These are phyloP conservation scores for Rotaria sp. DNA, from an alignment of 2,888 invertebrate species.

Conservation along the genomic window DNA sequence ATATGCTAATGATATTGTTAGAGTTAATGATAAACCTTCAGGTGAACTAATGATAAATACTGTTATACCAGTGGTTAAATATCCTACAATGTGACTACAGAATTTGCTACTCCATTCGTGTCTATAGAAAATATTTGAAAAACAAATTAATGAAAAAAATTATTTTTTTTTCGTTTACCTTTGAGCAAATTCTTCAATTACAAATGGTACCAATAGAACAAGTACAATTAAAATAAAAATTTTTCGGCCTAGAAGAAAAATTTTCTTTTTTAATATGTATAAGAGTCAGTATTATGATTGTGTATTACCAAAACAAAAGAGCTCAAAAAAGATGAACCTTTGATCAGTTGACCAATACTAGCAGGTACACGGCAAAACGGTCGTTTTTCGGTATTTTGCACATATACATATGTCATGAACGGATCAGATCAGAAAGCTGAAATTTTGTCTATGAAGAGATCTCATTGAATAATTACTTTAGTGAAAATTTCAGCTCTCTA, in stretches of 20 bases:
- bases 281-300: too few species aligned
- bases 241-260: constrained; percentile 66
- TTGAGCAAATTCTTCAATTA: constrained; percentile 75
- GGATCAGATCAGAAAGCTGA: too few species aligned
- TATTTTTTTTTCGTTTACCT: neutral
- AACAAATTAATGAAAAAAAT: neutral
- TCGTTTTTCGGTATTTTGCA: too few species aligned
- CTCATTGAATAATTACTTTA: too few species aligned
- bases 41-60: constrained; percentile 98
- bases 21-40: constrained; percentile 93
- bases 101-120: constrained; percentile 56
- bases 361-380: too few species aligned
- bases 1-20: constrained; percentile 93
- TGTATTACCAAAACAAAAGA: too few species aligned
- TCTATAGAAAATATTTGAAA: constrained; percentile 49
- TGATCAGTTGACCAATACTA: too few species aligned
- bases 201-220: constrained; percentile 88
- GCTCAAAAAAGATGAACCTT: too few species aligned
- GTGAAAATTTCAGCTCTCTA: too few species aligned
- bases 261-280: too few species aligned
- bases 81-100: constrained; percentile 83
- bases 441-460: too few species aligned
- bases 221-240: constrained; percentile 93
- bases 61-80: constrained; percentile 98
- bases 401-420: too few species aligned